Conservation (phyloP, 2,797 vertebrate genomes). For the Orientallactaga sibirica region DNA sequence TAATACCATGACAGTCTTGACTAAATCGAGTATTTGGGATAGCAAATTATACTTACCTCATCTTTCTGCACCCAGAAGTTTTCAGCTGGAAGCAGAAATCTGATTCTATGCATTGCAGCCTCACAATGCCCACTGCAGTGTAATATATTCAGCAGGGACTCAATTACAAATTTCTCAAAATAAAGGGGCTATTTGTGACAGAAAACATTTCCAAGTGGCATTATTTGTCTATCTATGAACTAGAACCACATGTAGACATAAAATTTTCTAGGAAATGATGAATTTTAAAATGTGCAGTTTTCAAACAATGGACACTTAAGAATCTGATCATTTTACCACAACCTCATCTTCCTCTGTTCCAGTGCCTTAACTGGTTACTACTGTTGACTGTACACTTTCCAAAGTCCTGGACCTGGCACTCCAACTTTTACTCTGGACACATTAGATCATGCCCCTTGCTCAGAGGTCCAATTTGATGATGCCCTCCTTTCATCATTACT, state of each 20-base stretch:
- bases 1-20: background rate
- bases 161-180: slow-evolving; percentile 32
- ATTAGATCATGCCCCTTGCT: too few species aligned
- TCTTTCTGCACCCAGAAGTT: background rate
- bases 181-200: background rate
- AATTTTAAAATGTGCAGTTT: background rate
- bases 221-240: slow-evolving; percentile 30
- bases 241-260: slow-evolving; percentile 7
- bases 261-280: slow-evolving; percentile 45
- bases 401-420: background rate
- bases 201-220: slow-evolving; percentile 43
- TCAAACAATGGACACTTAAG: slow-evolving; percentile 44
- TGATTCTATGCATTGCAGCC: background rate
- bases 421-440: background rate
- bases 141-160: background rate
- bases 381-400: background rate
- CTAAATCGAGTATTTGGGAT: background rate
- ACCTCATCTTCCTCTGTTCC: background rate
- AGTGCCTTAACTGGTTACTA: background rate
- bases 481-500: background rate
- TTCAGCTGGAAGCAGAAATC: background rate
- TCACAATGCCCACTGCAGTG: background rate
- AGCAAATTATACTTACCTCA: background rate
- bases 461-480: background rate
- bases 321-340: background rate